Evolutionary conservation across 2,888 invertebrate species (phyloP).

Genomic region (Taenaris catops): DNA sequence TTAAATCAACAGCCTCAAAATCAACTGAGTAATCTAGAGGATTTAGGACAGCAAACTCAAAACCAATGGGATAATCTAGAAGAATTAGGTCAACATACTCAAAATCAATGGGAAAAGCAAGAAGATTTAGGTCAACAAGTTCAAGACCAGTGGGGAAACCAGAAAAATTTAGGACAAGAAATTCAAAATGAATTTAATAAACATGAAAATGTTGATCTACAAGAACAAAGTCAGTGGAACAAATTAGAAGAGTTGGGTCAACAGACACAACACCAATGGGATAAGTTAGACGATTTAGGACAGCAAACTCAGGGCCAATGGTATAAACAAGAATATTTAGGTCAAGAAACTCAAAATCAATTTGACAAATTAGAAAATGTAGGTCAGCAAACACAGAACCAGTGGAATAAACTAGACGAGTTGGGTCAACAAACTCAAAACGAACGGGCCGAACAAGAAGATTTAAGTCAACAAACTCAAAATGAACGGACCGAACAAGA

Average conservation of each 20-base stretch:
- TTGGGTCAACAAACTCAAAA: conserved; percentile 32
- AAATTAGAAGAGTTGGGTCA: conserved; percentile 32
- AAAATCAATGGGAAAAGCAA: conserved; percentile 29
- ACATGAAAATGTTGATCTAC: conserved; percentile 26
- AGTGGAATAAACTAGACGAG: conserved; percentile 30
- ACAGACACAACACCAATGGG: conserved; percentile 28
- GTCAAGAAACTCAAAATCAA: conserved; percentile 34
- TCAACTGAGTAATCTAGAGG: conserved; percentile 27
- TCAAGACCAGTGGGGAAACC: conserved; percentile 32
- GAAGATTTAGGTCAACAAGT: conserved; percentile 34
- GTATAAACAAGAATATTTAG: conserved; percentile 32
- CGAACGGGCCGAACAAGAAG: conserved; percentile 19
- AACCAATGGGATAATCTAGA: conserved; percentile 33
- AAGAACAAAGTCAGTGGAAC: conserved; percentile 22
- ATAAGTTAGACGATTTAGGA: conserved; percentile 7
- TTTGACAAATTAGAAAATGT: conserved; percentile 22
- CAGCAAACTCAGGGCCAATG: conserved; percentile 29
- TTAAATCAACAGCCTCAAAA: conserved; percentile 32
- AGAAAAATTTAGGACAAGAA: conserved; percentile 36
- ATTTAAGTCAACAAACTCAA: conserved; percentile 32
- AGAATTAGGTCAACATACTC: conserved; percentile 38
- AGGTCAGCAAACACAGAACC: conserved; percentile 32
- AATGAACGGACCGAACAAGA: conserved; percentile 18
- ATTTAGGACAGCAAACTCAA: conserved; percentile 36
- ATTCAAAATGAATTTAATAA: conserved; percentile 29